These are phyloP conservation scores for Dinomys branickii DNA, from an alignment of 2,113 vertebrate genomes.

Conservation along the genomic window DNA sequence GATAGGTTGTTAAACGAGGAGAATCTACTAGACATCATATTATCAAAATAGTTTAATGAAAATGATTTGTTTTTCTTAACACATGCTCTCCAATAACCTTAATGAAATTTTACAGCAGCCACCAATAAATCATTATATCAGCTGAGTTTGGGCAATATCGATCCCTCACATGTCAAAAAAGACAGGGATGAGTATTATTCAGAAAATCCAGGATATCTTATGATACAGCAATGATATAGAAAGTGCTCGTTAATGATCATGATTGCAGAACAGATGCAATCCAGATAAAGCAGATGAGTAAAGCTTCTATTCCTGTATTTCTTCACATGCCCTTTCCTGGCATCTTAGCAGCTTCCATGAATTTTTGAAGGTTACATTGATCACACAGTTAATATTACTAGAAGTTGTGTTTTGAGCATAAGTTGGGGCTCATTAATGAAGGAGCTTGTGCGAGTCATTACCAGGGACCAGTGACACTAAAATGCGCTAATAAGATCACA, in stretches of 20 bases:
- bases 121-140: not conserved
- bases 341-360: not conserved
- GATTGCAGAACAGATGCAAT: not conserved
- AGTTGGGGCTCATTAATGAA: not conserved
- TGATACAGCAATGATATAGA: not conserved
- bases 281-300: not conserved
- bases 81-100: not conserved
- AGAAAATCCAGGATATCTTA: not conserved
- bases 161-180: not conserved
- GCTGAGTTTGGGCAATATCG: not conserved
- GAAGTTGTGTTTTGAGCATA: not conserved
- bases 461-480: not conserved
- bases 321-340: not conserved
- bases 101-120: not conserved
- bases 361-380: not conserved
- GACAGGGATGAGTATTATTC: not conserved
- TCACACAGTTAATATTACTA: not conserved
- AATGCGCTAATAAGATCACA: not conserved
- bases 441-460: too few species aligned
- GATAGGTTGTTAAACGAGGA: not conserved
- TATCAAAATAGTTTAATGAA: not conserved
- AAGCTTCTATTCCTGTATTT: not conserved
- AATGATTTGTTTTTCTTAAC: not conserved
- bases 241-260: not conserved
- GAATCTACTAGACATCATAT: not conserved